These are phyloP conservation scores for Atractosteus spatula DNA, from an alignment of 2,113 vertebrate species.

Conservation along the genomic window DNA sequence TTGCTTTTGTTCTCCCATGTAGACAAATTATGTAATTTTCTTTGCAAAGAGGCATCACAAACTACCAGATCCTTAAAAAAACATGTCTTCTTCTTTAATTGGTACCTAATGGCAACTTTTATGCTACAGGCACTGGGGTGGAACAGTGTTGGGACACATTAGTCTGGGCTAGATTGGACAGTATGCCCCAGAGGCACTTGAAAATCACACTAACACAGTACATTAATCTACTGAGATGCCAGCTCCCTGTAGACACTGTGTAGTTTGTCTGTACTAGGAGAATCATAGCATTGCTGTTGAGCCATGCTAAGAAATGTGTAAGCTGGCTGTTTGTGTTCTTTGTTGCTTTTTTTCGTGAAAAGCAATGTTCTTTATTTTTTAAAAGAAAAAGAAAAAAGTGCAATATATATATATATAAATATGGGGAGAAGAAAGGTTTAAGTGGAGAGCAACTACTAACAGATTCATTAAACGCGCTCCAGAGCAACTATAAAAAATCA, in stretches of 20 bases:
- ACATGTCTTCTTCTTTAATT: not conserved
- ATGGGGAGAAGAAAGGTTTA: constrained; percentile 37
- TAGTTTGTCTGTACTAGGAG: not conserved
- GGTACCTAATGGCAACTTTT: constrained; percentile 1
- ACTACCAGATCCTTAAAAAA: not conserved
- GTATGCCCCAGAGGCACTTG: not conserved
- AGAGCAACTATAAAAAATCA: constrained; percentile 80
- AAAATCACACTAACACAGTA: constrained; percentile 1
- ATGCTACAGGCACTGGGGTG: not conserved
- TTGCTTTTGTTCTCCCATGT: too few relatives aligned
- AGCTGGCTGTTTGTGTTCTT: not conserved
- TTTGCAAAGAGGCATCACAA: not conserved
- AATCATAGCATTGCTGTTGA: not conserved
- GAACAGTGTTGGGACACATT: constrained; percentile 3
- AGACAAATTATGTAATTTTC: too few relatives aligned
- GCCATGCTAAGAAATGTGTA: not conserved
- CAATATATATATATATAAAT: not conserved
- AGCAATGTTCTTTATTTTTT: not conserved
- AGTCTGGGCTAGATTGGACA: constrained; percentile 2
- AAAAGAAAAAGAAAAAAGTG: not conserved
- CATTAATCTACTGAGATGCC: constrained; percentile 2
- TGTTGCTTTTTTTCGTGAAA: not conserved
- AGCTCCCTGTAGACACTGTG: not conserved
- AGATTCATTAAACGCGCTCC: constrained; percentile 77
- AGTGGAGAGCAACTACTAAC: constrained; percentile 70